Evolutionary conservation across 2,797 vertebrate species (phyloP).

Genomic region (Emys orbicularis): DNA sequence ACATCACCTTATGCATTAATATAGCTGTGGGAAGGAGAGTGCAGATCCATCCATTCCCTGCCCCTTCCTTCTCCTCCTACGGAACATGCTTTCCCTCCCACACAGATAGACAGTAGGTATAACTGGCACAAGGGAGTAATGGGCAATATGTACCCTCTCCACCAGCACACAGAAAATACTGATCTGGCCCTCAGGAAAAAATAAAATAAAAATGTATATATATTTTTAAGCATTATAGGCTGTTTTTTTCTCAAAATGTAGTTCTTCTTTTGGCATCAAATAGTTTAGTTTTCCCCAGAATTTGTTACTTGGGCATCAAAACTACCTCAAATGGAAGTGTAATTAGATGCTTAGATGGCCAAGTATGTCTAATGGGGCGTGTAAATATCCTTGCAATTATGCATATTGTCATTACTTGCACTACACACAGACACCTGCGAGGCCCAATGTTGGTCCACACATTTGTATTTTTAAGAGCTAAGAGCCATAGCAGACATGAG

Average conservation of each 20-base stretch:
- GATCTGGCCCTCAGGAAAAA: no score
- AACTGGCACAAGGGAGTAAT: not conserved
- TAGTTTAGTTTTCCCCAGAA: not conserved
- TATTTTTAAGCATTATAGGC: not conserved
- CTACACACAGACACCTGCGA: not conserved
- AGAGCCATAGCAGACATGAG: not conserved
- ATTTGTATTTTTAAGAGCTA: not conserved
- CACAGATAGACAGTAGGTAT: not conserved
- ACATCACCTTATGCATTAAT: not conserved
- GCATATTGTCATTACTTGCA: not conserved
- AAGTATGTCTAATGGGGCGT: not conserved
- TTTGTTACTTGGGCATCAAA: not conserved
- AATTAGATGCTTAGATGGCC: not conserved
- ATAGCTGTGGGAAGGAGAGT: not conserved
- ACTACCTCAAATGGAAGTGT: not conserved
- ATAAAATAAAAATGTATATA: no score
- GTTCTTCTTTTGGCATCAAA: not conserved
- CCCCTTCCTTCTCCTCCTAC: not conserved
- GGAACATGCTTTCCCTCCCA: not conserved
- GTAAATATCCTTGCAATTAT: not conserved
- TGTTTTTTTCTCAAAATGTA: not conserved
- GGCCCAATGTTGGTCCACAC: not conserved
- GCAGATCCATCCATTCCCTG: not conserved
- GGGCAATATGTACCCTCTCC: not conserved
- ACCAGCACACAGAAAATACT: not conserved